Conservation (phyloP, 2,113 vertebrate genomes). For the Chascanopsetta lugubris region DNA sequence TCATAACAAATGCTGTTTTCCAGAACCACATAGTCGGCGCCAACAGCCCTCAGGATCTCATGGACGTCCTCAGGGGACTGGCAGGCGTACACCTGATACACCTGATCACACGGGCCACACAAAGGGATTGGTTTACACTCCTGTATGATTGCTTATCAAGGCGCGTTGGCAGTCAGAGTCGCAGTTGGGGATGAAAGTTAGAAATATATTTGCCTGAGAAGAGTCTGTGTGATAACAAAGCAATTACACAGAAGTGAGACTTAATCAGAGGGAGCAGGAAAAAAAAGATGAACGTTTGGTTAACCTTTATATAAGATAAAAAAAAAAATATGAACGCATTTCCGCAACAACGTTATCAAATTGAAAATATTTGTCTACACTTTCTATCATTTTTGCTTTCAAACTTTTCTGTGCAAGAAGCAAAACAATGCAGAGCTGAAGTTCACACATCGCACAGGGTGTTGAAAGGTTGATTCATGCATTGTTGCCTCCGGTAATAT, state of each 20-base stretch:
- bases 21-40: slow-evolving; percentile 91
- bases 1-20: slow-evolving; percentile 97
- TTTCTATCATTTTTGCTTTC: too few species aligned
- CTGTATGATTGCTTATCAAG: slow-evolving; percentile 6
- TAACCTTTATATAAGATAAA: too few species aligned
- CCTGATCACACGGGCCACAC: slow-evolving; percentile 72
- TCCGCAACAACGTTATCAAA: too few species aligned
- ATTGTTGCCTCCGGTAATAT: too few species aligned
- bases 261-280: slow-evolving; percentile 9
- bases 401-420: too few species aligned
- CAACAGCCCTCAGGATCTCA: slow-evolving; percentile 82
- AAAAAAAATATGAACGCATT: too few species aligned
- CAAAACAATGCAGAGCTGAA: background rate
- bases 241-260: background rate
- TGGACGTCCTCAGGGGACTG: slow-evolving; percentile 87
- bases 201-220: slow-evolving; percentile 16
- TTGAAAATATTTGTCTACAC: too few species aligned
- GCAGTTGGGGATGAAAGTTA: slow-evolving; percentile 33
- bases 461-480: too few species aligned
- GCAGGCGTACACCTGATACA: slow-evolving; percentile 95
- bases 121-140: background rate
- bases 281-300: background rate
- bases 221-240: background rate
- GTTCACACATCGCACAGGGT: too few species aligned
- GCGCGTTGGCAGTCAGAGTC: too few species aligned